A percentile compares a stretch with the other conserved stretches of the same genome.
Conservation (phyloP, 2,888 invertebrate genomes). For the Hemaris fuciformis region DNA sequence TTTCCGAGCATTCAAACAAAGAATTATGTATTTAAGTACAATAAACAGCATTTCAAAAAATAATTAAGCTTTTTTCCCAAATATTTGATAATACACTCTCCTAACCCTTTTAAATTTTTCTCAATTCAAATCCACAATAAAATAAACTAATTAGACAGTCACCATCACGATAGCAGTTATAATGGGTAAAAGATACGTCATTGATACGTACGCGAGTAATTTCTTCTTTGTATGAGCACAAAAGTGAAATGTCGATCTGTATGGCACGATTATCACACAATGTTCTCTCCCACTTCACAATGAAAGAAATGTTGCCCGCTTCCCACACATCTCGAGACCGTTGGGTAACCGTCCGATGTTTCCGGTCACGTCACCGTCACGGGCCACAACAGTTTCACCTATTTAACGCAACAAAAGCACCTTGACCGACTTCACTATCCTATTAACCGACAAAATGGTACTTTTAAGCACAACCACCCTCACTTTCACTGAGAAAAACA, state of each 20-base stretch:
- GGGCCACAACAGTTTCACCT: slow-evolving; percentile 54
- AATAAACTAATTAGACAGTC: not conserved
- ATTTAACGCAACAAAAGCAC: slow-evolving; percentile 30
- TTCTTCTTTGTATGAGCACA: slow-evolving; percentile 36
- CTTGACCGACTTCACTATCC: slow-evolving; percentile 24
- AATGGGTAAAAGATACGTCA: slow-evolving; percentile 21
- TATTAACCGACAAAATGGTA: slow-evolving; percentile 31
- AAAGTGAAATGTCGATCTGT: slow-evolving; percentile 72
- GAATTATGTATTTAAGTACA: too few species aligned
- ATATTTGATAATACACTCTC: not conserved
- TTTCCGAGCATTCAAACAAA: too few species aligned
- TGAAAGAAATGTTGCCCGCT: slow-evolving; percentile 53
- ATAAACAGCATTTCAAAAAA: too few species aligned
- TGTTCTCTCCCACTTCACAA: slow-evolving; percentile 42
- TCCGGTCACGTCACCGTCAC: slow-evolving; percentile 40
- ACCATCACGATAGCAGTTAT: slow-evolving; percentile 17
- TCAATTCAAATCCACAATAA: not conserved
- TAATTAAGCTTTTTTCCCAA: too few species aligned
- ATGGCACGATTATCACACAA: slow-evolving; percentile 58
- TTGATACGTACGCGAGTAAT: slow-evolving; percentile 25
- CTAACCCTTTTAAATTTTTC: not conserved
- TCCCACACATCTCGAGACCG: slow-evolving; percentile 57
- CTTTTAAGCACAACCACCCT: slow-evolving; percentile 42
- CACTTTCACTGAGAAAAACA: slow-evolving; percentile 37
- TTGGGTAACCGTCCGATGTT: slow-evolving; percentile 49